phyloP scores from a whole-genome alignment of 1,140 invertebrate genomes.

The Frieseomelitta varia region DNA sequence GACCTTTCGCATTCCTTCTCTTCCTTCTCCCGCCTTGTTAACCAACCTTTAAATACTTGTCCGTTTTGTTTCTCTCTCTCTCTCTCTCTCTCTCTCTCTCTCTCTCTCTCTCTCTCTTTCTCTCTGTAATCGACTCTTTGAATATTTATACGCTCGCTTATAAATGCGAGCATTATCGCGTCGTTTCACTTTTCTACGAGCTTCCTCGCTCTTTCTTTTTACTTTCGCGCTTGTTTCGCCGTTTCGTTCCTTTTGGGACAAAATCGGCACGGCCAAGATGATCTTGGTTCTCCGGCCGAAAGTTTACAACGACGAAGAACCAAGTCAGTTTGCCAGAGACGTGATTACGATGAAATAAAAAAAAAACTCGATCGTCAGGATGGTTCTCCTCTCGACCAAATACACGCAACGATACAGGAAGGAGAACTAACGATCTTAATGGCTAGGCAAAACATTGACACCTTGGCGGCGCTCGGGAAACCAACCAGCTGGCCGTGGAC shows the following conservation, averaged over 20 bases:
- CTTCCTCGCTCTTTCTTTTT: no score
- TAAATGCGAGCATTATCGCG: no score
- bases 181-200: no score
- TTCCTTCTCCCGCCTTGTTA: conserved; percentile 30
- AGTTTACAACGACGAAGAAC: no score
- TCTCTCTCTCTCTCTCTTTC: not conserved
- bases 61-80: not conserved
- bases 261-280: no score
- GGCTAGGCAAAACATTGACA: conserved; percentile 80
- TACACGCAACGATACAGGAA: conserved; percentile 44
- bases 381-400: conserved; percentile 10
- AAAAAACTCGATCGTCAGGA: conserved; percentile 4
- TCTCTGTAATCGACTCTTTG: not conserved
- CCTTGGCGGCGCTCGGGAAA: conserved; percentile 73
- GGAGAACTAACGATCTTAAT: conserved; percentile 76
- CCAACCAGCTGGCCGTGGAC: conserved; percentile 70
- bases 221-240: no score
- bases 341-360: not conserved
- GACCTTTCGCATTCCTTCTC: conserved; percentile 48
- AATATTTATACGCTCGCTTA: no score
- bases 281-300: no score
- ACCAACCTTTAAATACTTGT: conserved; percentile 40
- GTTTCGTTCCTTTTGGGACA: no score
- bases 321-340: no score
- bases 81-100: no score